Conservation (phyloP, 1,140 invertebrate species). For the Apolygus lucorum region DNA sequence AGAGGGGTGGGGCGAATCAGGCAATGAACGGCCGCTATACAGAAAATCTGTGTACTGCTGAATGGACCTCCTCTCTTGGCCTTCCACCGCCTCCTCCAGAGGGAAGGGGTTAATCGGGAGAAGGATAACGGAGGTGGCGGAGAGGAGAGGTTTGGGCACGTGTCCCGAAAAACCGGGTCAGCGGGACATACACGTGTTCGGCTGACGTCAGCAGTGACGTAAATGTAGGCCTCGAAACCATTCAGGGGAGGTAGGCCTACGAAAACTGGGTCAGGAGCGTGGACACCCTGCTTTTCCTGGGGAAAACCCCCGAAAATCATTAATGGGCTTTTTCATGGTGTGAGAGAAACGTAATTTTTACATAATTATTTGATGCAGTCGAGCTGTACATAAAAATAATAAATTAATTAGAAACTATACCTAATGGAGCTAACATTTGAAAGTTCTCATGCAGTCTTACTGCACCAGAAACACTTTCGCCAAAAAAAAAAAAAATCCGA, state of each 20-base stretch:
- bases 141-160: background rate
- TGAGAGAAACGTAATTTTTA: no score
- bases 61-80: background rate
- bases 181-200: constrained; percentile 19
- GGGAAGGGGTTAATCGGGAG: no score
- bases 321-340: background rate
- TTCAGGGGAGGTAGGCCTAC: constrained; percentile 8
- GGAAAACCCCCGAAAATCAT: background rate
- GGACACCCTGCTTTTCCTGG: background rate
- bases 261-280: constrained; percentile 9
- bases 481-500: no score
- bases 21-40: no score
- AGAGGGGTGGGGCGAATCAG: no score
- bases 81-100: background rate
- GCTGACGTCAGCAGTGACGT: constrained; percentile 19
- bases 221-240: constrained; percentile 11
- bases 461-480: no score
- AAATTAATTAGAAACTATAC: no score
- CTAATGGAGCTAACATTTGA: no score
- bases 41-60: constrained; percentile 5
- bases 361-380: no score
- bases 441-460: no score
- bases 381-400: no score
- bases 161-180: constrained; percentile 20
- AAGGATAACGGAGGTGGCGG: background rate